Percentiles rank a stretch among this genome's conserved stretches.
Conservation (phyloP, 2,888 invertebrate species). For the Furcula furcula region DNA sequence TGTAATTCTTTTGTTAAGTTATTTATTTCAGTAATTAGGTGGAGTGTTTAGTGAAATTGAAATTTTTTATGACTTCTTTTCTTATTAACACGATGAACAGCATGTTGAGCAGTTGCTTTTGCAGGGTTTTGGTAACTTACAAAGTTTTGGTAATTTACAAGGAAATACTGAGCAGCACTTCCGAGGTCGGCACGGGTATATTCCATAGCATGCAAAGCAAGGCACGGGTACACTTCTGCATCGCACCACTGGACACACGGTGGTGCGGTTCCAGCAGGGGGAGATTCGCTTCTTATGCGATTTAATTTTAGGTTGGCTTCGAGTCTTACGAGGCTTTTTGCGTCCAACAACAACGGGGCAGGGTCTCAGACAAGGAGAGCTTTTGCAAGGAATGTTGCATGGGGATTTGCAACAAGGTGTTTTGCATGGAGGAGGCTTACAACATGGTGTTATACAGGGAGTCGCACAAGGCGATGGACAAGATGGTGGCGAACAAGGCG, state of each 20-base stretch:
- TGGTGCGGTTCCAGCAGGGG: slow-evolving; percentile 60
- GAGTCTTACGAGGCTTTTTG: slow-evolving; percentile 41
- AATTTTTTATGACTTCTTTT: too few relatives aligned
- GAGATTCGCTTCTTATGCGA: slow-evolving; percentile 52
- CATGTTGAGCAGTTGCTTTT: slow-evolving; percentile 33
- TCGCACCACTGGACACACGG: slow-evolving; percentile 51
- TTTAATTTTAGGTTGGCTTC: slow-evolving; percentile 56
- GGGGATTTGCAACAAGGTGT: slow-evolving; percentile 37
- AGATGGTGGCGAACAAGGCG: slow-evolving; percentile 2
- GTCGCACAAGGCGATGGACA: slow-evolving; percentile 13
- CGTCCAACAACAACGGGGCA: slow-evolving; percentile 58
- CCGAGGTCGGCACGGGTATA: slow-evolving; percentile 35
- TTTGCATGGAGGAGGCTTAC: slow-evolving; percentile 25
- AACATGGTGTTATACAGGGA: slow-evolving; percentile 12
- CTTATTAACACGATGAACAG: slow-evolving; percentile 24
- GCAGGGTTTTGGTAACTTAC: slow-evolving; percentile 22
- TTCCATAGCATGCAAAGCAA: slow-evolving; percentile 37
- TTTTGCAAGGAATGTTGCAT: slow-evolving; percentile 42
- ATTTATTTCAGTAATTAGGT: too few relatives aligned
- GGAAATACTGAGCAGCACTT: slow-evolving; percentile 35
- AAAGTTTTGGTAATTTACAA: slow-evolving; percentile 18
- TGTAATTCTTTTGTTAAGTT: too few relatives aligned
- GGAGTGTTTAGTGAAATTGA: too few relatives aligned
- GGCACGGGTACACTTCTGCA: slow-evolving; percentile 57
- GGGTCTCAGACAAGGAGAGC: slow-evolving; percentile 55